These are phyloP conservation scores for Lindbergichthys nudifrons DNA, from an alignment of 2,797 vertebrate genomes.

Conservation along the genomic window DNA sequence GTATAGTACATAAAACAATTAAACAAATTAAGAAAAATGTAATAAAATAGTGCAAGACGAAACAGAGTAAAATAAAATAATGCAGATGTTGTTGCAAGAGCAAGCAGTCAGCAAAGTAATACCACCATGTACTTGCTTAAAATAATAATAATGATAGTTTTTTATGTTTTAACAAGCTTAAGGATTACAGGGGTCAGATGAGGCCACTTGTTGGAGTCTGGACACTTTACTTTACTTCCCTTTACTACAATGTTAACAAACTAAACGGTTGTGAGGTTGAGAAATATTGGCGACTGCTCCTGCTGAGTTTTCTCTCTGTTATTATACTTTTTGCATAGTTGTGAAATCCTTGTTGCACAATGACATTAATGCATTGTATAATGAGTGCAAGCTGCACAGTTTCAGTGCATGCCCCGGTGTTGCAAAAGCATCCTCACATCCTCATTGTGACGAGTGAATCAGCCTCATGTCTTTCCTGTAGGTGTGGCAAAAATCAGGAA, in stretches of 20 bases:
- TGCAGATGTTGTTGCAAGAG: too few relatives aligned
- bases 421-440: slow-evolving; percentile 78
- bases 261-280: slow-evolving; percentile 20
- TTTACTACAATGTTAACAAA: slow-evolving; percentile 30
- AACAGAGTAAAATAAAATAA: too few relatives aligned
- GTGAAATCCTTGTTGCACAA: slow-evolving; percentile 79
- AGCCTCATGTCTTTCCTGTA: slow-evolving; percentile 73
- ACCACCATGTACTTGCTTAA: too few relatives aligned
- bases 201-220: slow-evolving; percentile 3
- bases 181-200: slow-evolving; percentile 7
- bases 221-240: slow-evolving; percentile 54
- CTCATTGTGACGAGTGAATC: slow-evolving; percentile 76
- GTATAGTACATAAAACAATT: too few relatives aligned
- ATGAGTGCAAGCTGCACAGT: slow-evolving; percentile 57
- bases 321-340: slow-evolving; percentile 66
- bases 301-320: slow-evolving; percentile 22
- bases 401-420: slow-evolving; percentile 49
- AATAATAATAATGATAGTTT: neutral
- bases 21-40: too few relatives aligned
- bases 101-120: too few relatives aligned
- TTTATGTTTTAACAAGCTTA: neutral
- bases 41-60: too few relatives aligned
- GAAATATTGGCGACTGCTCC: slow-evolving; percentile 57
- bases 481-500: slow-evolving; percentile 83
- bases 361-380: slow-evolving; percentile 47